phyloP scores from a whole-genome alignment of 2,797 vertebrate genomes.

The Nyctalus aviator region DNA sequence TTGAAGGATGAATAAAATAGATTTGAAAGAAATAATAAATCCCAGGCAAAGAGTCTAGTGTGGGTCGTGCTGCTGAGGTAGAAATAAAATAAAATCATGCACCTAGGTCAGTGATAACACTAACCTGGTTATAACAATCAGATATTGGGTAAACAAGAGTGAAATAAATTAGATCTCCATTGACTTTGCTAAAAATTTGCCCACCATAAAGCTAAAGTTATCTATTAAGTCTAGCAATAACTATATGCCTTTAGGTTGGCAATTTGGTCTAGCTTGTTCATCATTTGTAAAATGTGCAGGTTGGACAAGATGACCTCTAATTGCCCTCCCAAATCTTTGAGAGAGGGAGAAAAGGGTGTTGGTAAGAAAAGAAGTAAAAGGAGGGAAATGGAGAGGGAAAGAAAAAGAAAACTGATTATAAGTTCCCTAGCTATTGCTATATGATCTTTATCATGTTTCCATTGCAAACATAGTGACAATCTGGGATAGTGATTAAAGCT shows the following conservation, averaged over 20 bases:
- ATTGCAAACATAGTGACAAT: neutral
- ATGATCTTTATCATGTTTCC: constrained; percentile 11
- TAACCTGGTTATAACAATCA: constrained; percentile 59
- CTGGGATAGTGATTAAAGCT: neutral
- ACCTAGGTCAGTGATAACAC: constrained; percentile 31
- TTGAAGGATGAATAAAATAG: constrained; percentile 27
- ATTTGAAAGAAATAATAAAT: constrained; percentile 42
- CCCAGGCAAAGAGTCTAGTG: neutral
- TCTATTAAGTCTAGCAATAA: constrained; percentile 49
- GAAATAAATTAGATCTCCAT: constrained; percentile 59
- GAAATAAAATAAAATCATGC: neutral
- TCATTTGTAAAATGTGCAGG: constrained; percentile 50
- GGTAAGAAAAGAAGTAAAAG: neutral
- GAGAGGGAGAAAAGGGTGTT: neutral
- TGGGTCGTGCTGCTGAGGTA: neutral
- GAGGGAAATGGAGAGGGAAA: neutral
- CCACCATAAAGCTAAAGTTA: constrained; percentile 36
- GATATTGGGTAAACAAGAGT: constrained; percentile 44
- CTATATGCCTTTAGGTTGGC: constrained; percentile 34
- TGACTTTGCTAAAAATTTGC: constrained; percentile 62
- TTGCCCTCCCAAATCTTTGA: constrained; percentile 12
- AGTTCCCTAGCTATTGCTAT: neutral
- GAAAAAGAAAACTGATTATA: constrained; percentile 23
- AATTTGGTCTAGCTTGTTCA: constrained; percentile 33
- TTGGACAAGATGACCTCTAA: constrained; percentile 47